Percentiles rank a stretch among this genome's conserved stretches.
Evolutionary conservation across 2,797 vertebrate genomes (phyloP).

Genomic region (Cryptoblepharus egeriae): DNA sequence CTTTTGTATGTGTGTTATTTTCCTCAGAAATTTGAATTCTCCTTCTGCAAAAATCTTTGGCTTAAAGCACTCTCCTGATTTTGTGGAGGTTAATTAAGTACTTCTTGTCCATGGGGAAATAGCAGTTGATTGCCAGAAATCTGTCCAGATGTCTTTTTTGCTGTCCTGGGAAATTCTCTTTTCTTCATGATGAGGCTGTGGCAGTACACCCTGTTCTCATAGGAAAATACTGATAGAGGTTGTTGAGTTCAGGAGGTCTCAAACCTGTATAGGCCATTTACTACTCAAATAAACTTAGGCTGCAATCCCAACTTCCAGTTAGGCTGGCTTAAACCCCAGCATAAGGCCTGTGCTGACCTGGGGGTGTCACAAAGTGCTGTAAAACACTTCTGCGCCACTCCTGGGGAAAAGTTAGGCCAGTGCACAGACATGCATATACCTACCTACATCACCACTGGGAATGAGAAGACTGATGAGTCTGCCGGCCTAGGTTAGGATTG

Average conservation of each 20-base stretch:
- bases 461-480: too few species aligned
- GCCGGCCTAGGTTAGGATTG: too few species aligned
- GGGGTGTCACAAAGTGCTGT: too few species aligned
- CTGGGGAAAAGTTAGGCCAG: too few species aligned
- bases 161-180: slow-evolving; percentile 11
- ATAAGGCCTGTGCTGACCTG: too few species aligned
- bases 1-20: background rate
- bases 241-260: background rate
- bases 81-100: background rate
- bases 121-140: background rate
- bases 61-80: background rate
- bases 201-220: background rate
- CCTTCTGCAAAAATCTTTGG: background rate
- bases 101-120: slow-evolving; percentile 3
- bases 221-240: background rate
- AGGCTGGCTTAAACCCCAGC: too few species aligned
- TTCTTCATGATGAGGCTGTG: background rate
- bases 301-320: too few species aligned
- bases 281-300: background rate
- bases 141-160: background rate
- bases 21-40: background rate
- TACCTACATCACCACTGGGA: too few species aligned
- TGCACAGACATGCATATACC: too few species aligned
- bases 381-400: too few species aligned
- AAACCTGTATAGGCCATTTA: background rate